Evolutionary conservation across 2,888 invertebrate species (phyloP).

Genomic region (Ceramica pisi): DNA sequence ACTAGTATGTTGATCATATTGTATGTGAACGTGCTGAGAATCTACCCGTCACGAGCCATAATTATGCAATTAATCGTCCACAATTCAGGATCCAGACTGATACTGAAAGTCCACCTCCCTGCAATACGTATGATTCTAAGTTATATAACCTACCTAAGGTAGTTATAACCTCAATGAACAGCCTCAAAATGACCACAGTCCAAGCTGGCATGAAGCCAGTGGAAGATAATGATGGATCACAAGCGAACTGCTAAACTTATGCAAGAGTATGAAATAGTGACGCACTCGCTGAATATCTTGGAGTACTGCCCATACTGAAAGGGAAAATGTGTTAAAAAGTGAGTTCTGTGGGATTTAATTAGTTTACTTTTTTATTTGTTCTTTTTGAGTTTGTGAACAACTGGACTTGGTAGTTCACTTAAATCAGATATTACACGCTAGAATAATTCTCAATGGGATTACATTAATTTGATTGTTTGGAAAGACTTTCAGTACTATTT

Average conservation of each 20-base stretch:
- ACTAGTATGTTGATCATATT: too few relatives aligned
- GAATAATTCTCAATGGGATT: neutral
- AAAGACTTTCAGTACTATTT: neutral
- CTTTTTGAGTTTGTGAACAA: neutral
- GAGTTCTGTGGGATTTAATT: slow-evolving; percentile 15
- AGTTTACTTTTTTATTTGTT: neutral
- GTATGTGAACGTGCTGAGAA: neutral
- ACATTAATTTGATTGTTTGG: neutral
- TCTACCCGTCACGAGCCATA: neutral
- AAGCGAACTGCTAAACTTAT: slow-evolving; percentile 18
- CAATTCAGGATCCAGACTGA: too few relatives aligned
- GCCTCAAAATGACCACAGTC: slow-evolving; percentile 6
- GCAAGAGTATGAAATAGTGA: slow-evolving; percentile 41
- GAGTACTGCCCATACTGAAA: slow-evolving; percentile 54
- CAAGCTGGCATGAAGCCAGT: slow-evolving; percentile 44
- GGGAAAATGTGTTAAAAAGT: slow-evolving; percentile 41
- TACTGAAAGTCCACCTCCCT: neutral
- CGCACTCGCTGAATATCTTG: slow-evolving; percentile 34
- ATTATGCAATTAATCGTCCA: too few relatives aligned
- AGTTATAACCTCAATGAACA: neutral
- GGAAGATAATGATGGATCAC: slow-evolving; percentile 42
- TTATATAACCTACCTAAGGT: too few relatives aligned
- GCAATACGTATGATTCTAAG: neutral
- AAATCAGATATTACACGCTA: neutral
- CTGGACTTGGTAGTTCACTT: neutral